Conservation (phyloP, 2,797 vertebrate genomes). For the Hypotaenidia philippensis region DNA sequence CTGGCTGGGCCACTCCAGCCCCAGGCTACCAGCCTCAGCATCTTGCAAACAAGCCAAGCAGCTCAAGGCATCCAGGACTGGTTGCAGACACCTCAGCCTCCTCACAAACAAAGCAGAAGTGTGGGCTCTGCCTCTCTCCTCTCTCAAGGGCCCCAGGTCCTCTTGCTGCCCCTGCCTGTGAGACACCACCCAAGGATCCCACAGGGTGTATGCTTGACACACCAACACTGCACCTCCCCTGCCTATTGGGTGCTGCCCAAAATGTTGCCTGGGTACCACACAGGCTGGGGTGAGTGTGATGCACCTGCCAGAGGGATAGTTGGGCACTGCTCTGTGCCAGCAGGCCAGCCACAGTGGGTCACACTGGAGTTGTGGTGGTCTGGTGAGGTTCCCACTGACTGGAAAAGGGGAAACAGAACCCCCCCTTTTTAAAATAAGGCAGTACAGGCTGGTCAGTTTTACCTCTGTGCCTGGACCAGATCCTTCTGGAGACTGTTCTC, state of each 20-base stretch:
- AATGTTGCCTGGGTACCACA: background rate
- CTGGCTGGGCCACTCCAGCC: background rate
- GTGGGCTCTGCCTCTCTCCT: background rate
- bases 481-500: too few relatives aligned
- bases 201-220: fast-evolving
- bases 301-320: background rate
- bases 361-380: too few relatives aligned
- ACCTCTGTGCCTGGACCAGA: too few relatives aligned
- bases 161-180: background rate
- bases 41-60: background rate
- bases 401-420: too few relatives aligned
- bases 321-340: background rate
- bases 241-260: background rate
- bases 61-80: background rate
- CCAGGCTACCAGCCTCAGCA: background rate
- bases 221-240: background rate
- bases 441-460: too few relatives aligned
- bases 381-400: too few relatives aligned
- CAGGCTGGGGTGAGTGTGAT: background rate
- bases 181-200: background rate
- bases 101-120: background rate
- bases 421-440: too few relatives aligned
- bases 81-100: background rate
- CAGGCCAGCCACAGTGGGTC: background rate
- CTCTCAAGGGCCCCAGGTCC: background rate